These are phyloP conservation scores for Clamator glandarius DNA, from an alignment of 2,797 vertebrate genomes.

Conservation along the genomic window DNA sequence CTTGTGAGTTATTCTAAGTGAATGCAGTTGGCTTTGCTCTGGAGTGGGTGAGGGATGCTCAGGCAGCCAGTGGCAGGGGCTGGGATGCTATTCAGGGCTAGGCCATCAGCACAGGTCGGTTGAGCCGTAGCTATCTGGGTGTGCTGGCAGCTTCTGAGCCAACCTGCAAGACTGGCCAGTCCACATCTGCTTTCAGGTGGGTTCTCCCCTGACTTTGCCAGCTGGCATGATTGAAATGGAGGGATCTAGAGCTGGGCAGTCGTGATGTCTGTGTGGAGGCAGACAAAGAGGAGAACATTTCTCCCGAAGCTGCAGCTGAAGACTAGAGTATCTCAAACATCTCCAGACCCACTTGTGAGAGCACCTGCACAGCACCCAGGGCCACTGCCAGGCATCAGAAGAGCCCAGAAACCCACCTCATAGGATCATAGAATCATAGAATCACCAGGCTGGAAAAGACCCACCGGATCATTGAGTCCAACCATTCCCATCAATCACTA, in stretches of 20 bases:
- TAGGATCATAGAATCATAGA: too few relatives aligned
- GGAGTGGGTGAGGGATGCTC: neutral
- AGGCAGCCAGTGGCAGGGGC: neutral
- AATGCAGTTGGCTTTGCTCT: neutral
- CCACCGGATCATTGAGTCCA: too few relatives aligned
- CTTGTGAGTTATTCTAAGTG: neutral
- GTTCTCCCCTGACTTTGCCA: neutral
- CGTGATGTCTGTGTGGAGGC: fast-evolving
- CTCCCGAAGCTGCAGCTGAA: neutral
- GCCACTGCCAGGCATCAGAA: neutral
- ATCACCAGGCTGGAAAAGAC: too few relatives aligned
- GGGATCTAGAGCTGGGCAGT: neutral
- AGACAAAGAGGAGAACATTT: fast-evolving
- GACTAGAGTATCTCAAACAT: neutral
- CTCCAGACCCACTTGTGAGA: neutral
- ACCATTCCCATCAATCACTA: too few relatives aligned
- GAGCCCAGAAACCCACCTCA: neutral
- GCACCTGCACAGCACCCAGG: fast-evolving
- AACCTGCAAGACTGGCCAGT: neutral
- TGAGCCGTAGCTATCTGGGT: neutral
- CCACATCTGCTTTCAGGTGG: neutral
- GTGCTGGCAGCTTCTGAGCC: neutral
- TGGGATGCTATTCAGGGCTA: neutral
- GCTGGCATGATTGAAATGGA: neutral
- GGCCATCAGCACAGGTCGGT: fast-evolving